Base-by-base conservation (phyloP, 2,113 vertebrate species). In the Oenanthe melanoleuca region DNA sequence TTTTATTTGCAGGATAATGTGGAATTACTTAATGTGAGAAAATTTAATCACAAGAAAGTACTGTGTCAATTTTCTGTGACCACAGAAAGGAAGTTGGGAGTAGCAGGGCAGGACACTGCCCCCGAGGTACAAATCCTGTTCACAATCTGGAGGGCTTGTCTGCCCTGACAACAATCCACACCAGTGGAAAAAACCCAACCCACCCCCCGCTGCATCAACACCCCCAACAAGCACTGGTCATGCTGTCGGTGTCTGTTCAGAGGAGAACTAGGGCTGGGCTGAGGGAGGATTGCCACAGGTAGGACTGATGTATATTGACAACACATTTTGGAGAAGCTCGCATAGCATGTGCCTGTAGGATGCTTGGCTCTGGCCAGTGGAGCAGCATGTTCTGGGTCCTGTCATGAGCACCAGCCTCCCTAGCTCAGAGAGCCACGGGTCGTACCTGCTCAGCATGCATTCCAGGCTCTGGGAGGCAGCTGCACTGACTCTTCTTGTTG, bases 401-500 rank as follows among this genome's bases (percentile, higher is more conserved):
- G 91, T 50, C 80, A 19, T 65, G 83, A 91, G 73, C 83, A 86
- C 79, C 81, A 55, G 3, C 34, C 40, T 81, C 65, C 37, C 29
- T 74, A 52, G 56, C 17, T 70, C 20, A 95, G 61, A 86, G 34
- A 40, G 80, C 0, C 5, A 61, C 82, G 75, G 34, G 21, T 34
- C 1, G 0, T 86, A 73, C 67, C 64, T 59, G 82, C 85, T 78
- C 25, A 66, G 82, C 49, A 44, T 94, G 86, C 33, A 3, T 79
- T 77, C 52, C 56, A 18, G 78, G 34, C 38, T 13, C 81, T 59
- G 61, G 19, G 34, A 53, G 66, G 61, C 20, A 22, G 80, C 95
- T 77, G 89, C 82, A 80, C 91, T 93, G 83, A 96, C 65, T 89
- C 83, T 56, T 97, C 74, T 97, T 97, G 91, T 97, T 96, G 82